phyloP scores from a whole-genome alignment of 2,113 vertebrate species.

The Callorhinus ursinus region DNA sequence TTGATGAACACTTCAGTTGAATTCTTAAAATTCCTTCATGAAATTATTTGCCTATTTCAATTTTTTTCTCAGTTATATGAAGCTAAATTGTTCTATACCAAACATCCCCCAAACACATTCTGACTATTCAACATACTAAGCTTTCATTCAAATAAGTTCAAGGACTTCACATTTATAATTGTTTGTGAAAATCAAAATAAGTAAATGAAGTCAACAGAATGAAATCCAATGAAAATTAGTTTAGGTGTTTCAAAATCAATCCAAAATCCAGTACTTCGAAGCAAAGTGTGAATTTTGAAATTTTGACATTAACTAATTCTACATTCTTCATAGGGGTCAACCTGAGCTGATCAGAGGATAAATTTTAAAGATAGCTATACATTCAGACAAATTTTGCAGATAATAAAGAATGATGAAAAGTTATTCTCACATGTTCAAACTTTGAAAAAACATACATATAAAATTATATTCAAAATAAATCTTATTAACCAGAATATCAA shows the following conservation, averaged over 20 bases:
- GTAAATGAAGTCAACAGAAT: background rate
- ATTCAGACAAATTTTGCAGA: background rate
- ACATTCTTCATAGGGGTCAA: background rate
- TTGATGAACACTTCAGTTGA: background rate
- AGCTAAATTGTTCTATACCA: background rate
- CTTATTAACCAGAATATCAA: background rate
- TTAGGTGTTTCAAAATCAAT: background rate
- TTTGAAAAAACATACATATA: background rate
- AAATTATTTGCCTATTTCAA: background rate
- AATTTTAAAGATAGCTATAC: background rate
- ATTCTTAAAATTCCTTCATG: background rate
- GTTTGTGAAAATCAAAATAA: background rate
- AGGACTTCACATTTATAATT: background rate
- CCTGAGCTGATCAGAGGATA: background rate
- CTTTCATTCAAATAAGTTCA: background rate
- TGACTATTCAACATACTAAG: background rate
- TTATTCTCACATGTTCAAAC: background rate
- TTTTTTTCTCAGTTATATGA: background rate
- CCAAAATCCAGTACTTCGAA: background rate
- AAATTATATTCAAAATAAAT: background rate
- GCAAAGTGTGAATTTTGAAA: background rate
- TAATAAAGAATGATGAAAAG: background rate
- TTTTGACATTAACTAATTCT: background rate
- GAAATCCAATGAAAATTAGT: background rate
- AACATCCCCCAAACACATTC: background rate